A percentile compares a stretch with the other conserved stretches of the same genome.
Evolutionary conservation across 1,140 invertebrate genomes (phyloP).

Genomic region (Heliothis virescens): DNA sequence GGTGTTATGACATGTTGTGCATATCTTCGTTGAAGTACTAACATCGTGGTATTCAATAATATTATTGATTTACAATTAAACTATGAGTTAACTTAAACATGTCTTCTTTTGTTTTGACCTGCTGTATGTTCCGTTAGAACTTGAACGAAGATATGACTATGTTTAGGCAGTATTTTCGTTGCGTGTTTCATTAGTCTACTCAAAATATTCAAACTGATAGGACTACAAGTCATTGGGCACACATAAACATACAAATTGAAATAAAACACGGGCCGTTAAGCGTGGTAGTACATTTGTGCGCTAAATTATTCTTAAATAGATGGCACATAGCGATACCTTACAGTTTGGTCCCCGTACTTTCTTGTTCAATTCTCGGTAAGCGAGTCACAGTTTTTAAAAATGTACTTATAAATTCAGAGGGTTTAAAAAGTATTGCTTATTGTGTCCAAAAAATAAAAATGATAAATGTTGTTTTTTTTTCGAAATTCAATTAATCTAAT

Average conservation of each 20-base stretch:
- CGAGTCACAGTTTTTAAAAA: not conserved
- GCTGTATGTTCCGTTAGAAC: too few relatives aligned
- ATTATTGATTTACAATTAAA: not conserved
- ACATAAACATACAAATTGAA: conserved; percentile 25
- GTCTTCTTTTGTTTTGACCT: too few relatives aligned
- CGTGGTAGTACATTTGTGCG: conserved; percentile 31
- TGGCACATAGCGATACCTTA: conserved; percentile 63
- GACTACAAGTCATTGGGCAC: conserved; percentile 6
- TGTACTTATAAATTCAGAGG: not conserved
- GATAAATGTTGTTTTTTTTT: too few relatives aligned
- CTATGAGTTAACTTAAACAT: too few relatives aligned
- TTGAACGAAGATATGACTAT: too few relatives aligned
- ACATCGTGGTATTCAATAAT: not conserved
- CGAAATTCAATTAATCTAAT: too few relatives aligned
- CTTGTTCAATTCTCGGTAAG: conserved; percentile 24
- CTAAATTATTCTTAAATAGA: conserved; percentile 64
- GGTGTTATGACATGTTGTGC: not conserved
- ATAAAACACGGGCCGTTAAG: conserved; percentile 39
- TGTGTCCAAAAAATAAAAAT: too few relatives aligned
- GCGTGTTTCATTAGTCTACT: not conserved
- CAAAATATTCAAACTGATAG: conserved; percentile 14
- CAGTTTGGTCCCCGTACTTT: conserved; percentile 68
- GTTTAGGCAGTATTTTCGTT: too few relatives aligned
- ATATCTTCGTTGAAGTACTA: not conserved
- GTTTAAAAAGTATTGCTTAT: too few relatives aligned